phyloP scores from a whole-genome alignment of 2,113 vertebrate species.

The Daubentonia madagascariensis region DNA sequence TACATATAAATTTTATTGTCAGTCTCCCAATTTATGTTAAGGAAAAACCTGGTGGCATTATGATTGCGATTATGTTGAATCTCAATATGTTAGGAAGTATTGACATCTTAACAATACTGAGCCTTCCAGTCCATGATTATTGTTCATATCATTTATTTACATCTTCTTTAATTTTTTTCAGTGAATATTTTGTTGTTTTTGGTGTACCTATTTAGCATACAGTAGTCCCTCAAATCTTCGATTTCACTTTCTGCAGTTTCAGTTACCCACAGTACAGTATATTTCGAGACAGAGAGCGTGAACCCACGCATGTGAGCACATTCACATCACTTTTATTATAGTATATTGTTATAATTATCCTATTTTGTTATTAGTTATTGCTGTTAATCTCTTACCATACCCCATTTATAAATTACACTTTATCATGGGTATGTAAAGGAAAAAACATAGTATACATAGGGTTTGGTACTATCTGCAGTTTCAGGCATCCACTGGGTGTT shows the following conservation, averaged over 20 bases:
- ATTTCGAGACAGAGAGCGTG: neutral
- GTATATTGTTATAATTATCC: neutral
- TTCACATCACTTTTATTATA: neutral
- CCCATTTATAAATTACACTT: neutral
- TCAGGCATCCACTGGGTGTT: neutral
- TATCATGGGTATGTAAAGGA: neutral
- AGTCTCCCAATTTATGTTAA: constrained; percentile 21
- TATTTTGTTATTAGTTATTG: neutral
- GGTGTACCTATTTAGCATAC: neutral
- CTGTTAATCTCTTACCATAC: neutral
- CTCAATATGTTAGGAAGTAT: neutral
- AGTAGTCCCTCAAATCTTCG: neutral
- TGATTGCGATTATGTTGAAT: neutral
- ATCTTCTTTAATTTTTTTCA: neutral
- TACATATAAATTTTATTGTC: constrained; percentile 26
- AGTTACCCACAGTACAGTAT: neutral
- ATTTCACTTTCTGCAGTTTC: neutral
- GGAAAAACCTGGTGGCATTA: neutral
- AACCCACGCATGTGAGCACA: too few relatives aligned
- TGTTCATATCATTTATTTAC: neutral
- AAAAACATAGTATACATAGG: neutral
- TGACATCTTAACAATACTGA: neutral
- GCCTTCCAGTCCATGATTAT: neutral
- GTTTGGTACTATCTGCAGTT: neutral
- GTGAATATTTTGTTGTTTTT: constrained; percentile 15